Base-by-base conservation (phyloP, 2,888 invertebrate species). In the Sussaba pulchella region DNA sequence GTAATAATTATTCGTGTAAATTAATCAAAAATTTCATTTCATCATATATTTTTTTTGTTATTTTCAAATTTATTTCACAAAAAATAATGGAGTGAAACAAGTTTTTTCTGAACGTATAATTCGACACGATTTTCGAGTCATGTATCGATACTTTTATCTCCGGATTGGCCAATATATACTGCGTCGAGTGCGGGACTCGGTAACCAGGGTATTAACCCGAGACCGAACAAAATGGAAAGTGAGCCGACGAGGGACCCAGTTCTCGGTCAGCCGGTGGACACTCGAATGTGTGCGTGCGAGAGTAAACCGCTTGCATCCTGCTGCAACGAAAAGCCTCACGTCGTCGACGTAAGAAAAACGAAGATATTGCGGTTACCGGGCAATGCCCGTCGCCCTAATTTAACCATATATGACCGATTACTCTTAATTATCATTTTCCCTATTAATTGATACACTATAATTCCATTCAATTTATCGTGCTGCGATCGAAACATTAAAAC, bases 181-280 rank as follows among this genome's bases (percentile, higher is more conserved):
- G 6, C 19, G 50, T 31, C 6, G 31, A 5, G 31, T 31, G 31
- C 6, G 31, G 31, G 31, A 12, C 41, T 54, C 41, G 39, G 41
- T 19, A 39, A 41, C 4, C 61, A 21, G 61, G 39, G 41, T 61
- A 61, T 75, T 72, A 72, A 80, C 26, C 80, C 72, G 70, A 74
- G 81, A 76, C 64, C 63, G 57, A 77, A 81, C 70, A 69, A 81
- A 81, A 81, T 77, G 81, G 77, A 81, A 69, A 76, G 61, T 61
- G 63, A 69, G 31, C 36, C 21, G 47, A 52, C 61, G 63, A 31
- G 77, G 74, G 73, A 81, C 77, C 81, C 81, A 77, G 73, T 74
- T 81, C 81, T 81, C 77, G 77, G 81, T 81, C 73, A 81, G 73
- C 73, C 63, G 77, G 69, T 69, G 72, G 74, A 54, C 78, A 64